phyloP scores from a whole-genome alignment of 2,113 vertebrate species.

The Pseudolaguvia tuberculata region DNA sequence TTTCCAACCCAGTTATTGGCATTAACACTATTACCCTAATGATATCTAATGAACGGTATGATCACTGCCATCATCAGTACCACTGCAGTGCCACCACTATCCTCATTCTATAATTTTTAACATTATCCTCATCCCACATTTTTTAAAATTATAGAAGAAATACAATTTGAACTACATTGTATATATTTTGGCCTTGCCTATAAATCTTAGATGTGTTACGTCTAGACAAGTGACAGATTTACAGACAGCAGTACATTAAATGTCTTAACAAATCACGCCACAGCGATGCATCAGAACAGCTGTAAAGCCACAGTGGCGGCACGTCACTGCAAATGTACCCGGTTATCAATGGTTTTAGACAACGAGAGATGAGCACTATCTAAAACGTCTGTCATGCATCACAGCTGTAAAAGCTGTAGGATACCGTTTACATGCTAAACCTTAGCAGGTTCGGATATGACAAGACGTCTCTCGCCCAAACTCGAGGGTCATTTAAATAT shows the following conservation, averaged over 20 bases:
- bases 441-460: too few species aligned
- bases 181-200: too few species aligned
- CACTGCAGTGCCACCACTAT: constrained; percentile 15
- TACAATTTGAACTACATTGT: not conserved
- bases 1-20: not conserved
- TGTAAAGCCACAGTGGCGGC: not conserved
- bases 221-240: not conserved
- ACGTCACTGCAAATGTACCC: not conserved
- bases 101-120: not conserved
- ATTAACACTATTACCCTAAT: not conserved
- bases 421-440: not conserved
- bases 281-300: not conserved
- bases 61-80: not conserved
- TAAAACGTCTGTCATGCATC: too few species aligned
- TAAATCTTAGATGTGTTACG: not conserved
- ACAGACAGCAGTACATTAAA: not conserved
- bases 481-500: too few species aligned
- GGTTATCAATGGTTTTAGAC: not conserved
- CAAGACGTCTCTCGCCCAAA: too few species aligned
- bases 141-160: not conserved
- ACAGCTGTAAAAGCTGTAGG: too few species aligned
- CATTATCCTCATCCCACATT: not conserved
- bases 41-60: not conserved
- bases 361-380: not conserved
- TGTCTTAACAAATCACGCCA: not conserved